Evolutionary conservation across 2,888 invertebrate genomes (phyloP).

Genomic region (Amphimallon solstitiale): DNA sequence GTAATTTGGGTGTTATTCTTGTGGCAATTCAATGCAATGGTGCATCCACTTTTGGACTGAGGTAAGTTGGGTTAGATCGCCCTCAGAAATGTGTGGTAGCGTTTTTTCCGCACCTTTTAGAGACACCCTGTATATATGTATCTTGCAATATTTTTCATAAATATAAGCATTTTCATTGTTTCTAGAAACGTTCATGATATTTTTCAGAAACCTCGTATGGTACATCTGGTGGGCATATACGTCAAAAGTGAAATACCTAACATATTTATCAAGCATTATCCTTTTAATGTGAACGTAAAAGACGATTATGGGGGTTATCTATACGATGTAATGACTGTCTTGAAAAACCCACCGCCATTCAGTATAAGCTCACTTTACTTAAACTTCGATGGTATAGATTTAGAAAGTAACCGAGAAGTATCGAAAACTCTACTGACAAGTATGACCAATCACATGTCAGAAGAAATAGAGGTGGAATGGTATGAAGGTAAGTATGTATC

Average conservation of each 20-base stretch:
- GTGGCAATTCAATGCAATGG: too few species aligned
- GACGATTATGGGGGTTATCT: constrained; percentile 56
- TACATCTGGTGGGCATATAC: constrained; percentile 53
- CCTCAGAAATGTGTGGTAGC: too few species aligned
- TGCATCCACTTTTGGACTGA: too few species aligned
- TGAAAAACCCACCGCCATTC: constrained; percentile 48
- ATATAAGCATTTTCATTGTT: too few species aligned
- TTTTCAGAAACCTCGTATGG: constrained; percentile 55
- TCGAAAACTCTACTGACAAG: constrained; percentile 42
- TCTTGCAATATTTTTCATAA: too few species aligned
- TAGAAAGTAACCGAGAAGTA: constrained; percentile 20
- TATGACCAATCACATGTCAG: constrained; percentile 50
- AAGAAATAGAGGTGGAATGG: constrained; percentile 50
- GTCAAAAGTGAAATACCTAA: constrained; percentile 19
- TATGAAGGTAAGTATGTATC: constrained; percentile 46
- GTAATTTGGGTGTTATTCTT: too few species aligned
- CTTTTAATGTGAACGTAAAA: constrained; percentile 16
- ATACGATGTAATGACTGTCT: constrained; percentile 47
- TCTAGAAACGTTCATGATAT: too few species aligned
- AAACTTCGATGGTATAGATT: constrained; percentile 55
- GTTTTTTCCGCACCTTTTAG: too few species aligned
- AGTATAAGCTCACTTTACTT: constrained; percentile 55
- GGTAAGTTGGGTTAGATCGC: too few species aligned
- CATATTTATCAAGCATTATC: constrained; percentile 14
- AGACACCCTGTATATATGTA: too few species aligned